phyloP scores from a whole-genome alignment of 2,113 vertebrate species.

The Prunella himalayana region DNA sequence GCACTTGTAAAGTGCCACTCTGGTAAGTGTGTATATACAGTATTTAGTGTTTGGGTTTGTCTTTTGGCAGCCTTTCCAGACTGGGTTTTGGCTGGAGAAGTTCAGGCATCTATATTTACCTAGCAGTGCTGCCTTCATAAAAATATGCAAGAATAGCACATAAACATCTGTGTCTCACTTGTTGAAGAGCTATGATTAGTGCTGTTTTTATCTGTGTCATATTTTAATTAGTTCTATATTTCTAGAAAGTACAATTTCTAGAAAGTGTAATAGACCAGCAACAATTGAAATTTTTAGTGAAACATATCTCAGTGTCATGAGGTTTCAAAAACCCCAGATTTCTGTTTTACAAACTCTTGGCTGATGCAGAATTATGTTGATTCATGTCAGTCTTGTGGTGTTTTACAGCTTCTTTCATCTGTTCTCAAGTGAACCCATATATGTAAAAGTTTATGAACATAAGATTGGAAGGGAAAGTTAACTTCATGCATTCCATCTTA shows the following conservation, averaged over 20 bases:
- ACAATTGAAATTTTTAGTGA: not conserved
- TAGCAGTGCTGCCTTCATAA: not conserved
- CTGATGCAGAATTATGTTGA: not conserved
- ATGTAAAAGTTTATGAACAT: not conserved
- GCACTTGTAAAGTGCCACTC: not conserved
- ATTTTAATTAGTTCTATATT: not conserved
- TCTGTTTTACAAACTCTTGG: not conserved
- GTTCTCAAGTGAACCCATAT: not conserved
- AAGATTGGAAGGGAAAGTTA: not conserved
- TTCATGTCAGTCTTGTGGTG: not conserved
- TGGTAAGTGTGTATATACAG: not conserved
- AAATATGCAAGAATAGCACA: accelerated
- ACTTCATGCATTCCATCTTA: not conserved
- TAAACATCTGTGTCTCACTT: not conserved
- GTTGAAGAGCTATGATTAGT: not conserved
- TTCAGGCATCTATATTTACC: not conserved
- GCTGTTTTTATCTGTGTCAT: not conserved
- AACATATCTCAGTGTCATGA: not conserved
- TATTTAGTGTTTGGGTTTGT: not conserved
- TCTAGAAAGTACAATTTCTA: not conserved
- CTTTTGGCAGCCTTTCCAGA: not conserved
- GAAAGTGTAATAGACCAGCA: not conserved
- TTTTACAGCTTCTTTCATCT: not conserved
- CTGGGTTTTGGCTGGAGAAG: not conserved
- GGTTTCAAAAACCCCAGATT: not conserved